Evolutionary conservation across 2,888 invertebrate species (phyloP), one percentile per base, ranked within the genome.

Genomic region (Erebia aethiops): DNA sequence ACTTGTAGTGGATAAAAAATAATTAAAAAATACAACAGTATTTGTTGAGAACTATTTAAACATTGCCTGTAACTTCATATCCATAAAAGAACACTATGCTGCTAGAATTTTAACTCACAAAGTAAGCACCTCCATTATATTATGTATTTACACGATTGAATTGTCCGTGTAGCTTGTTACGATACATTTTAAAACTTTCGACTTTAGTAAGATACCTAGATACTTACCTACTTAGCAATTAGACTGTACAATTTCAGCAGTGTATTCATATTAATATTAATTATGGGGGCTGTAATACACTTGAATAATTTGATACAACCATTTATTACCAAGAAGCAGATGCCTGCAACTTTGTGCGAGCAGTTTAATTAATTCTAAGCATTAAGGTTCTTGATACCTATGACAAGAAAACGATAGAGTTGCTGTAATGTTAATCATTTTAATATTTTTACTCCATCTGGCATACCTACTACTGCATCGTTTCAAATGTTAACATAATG

Each of bases 301-400:
- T 49, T 46, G 46, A 62, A 21, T 62, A 62, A 14, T 61, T 61
- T 46, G 21, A 62, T 62, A 8, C 62, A 14, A 60, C 62, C 49
- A 14, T 49, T 62, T 62, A 49, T 49, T 61, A 46, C 18, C 14
- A 49, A 49, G 46, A 21, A 21, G 49, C 62, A 62, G 62, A 62
- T 62, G 62, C 46, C 21, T 49, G 62, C 62, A 49, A 62, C 62
- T 49, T 62, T 49, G 62, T 62, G 49, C 49, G 49, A 49, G 62
- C 46, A 21, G 5, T 62, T 62, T 21, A 62, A 21, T 62, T 62
- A 49, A 62, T 62, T 61, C 60, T 61, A 43, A 61, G 60, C 60
- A 61, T 61, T 43, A 60, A 61, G 1, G 13, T 21, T 21, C 62
- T 46, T 61, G 21, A 21, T 62, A n/a, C n/a, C n/a, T n/a, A 49